Evolutionary conservation across 2,113 vertebrate genomes (phyloP).

Genomic region (Crotalus tigris): DNA sequence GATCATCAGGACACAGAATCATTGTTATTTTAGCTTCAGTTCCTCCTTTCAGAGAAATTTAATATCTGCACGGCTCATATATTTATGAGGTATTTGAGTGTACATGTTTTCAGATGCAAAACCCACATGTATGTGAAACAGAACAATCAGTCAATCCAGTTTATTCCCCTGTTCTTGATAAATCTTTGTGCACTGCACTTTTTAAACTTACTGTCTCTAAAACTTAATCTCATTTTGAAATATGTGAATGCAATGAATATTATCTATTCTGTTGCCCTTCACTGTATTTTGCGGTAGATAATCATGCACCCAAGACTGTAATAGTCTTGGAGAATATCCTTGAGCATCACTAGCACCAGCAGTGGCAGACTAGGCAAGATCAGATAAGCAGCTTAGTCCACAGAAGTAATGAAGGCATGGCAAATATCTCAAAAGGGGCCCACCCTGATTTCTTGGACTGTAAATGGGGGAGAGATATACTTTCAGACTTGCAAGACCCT

Average conservation of each 20-base stretch:
- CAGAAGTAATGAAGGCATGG: not conserved
- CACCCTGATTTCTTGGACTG: not conserved
- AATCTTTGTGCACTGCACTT: not conserved
- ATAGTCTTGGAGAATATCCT: not conserved
- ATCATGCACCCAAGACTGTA: not conserved
- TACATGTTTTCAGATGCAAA: not conserved
- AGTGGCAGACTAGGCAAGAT: not conserved
- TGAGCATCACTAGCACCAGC: not conserved
- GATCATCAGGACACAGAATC: not conserved
- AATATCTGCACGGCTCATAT: not conserved
- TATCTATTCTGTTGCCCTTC: not conserved
- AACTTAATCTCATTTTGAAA: not conserved
- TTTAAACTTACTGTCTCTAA: not conserved
- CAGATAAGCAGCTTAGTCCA: not conserved
- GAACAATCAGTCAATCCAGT: not conserved
- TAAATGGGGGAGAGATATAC: not conserved
- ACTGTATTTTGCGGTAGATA: not conserved
- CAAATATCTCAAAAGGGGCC: not conserved
- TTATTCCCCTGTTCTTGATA: not conserved
- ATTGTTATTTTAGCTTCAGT: not conserved
- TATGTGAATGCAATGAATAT: not conserved
- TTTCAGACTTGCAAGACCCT: not conserved
- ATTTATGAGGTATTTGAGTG: not conserved
- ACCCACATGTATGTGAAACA: not conserved
- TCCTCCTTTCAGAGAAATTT: not conserved